Conservation (phyloP, 1,140 invertebrate species). For the Drosophila novamexicana region DNA sequence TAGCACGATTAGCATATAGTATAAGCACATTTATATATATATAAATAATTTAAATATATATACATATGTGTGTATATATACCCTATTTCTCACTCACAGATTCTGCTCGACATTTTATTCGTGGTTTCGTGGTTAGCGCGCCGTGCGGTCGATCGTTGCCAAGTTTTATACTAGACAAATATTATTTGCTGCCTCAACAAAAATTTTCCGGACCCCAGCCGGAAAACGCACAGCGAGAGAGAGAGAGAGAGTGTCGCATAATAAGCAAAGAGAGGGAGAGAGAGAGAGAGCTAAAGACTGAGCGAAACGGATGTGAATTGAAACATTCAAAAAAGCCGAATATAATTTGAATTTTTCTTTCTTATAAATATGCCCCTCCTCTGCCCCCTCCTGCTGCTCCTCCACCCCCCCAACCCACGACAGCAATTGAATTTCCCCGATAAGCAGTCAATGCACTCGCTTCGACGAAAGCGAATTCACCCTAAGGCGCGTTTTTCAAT, state of each 20-base stretch:
- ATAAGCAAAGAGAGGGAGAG: conserved; percentile 7
- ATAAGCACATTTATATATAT: background rate
- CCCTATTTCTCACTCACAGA: conserved; percentile 62
- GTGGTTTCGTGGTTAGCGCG: conserved; percentile 55
- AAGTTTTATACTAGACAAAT: conserved; percentile 79
- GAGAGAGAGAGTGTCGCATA: background rate
- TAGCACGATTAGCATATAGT: conserved; percentile 39
- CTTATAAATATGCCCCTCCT: background rate
- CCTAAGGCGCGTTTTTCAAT: conserved; percentile 5
- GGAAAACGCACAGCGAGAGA: conserved; percentile 50
- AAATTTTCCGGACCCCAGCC: conserved; percentile 70
- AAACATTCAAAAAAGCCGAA: conserved; percentile 28
- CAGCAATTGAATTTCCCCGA: background rate
- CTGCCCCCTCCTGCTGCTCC: background rate
- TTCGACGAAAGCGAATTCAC: conserved; percentile 32
- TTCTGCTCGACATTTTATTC: conserved; percentile 69
- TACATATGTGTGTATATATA: background rate
- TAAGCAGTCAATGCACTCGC: conserved; percentile 48
- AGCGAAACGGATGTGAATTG: conserved; percentile 56
- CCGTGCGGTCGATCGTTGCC: conserved; percentile 63
- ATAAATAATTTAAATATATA: conserved; percentile 1
- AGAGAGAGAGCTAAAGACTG: conserved; percentile 2
- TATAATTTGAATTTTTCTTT: conserved; percentile 20
- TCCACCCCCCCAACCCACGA: too few relatives aligned
- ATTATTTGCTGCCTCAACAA: conserved; percentile 59